Percentiles rank a stretch among this genome's conserved stretches.
Conservation (phyloP, 2,113 vertebrate genomes). For the Gulo gulo region DNA sequence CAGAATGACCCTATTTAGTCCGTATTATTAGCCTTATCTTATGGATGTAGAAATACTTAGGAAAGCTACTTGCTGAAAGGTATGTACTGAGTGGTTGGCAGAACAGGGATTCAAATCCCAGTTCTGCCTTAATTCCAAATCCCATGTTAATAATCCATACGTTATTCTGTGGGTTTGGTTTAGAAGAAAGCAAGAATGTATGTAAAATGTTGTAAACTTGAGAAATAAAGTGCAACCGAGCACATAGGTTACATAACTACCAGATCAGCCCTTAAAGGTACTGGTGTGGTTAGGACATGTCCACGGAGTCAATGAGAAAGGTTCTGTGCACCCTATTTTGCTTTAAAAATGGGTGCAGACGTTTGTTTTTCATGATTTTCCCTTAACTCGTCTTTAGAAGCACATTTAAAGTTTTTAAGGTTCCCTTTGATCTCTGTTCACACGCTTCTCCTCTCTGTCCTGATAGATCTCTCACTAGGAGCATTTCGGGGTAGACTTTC, state of each 20-base stretch:
- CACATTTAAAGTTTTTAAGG: not conserved
- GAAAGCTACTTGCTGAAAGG: not conserved
- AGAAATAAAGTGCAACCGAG: not conserved
- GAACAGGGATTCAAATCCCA: not conserved
- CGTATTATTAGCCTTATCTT: not conserved
- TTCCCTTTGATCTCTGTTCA: not conserved
- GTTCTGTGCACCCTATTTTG: not conserved
- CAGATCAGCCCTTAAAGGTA: not conserved
- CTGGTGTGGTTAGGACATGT: accelerated
- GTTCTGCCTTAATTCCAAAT: not conserved
- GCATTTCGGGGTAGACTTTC: not conserved
- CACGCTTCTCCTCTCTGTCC: not conserved
- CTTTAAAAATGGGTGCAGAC: not conserved
- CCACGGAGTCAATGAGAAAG: too few species aligned
- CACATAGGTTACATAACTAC: not conserved
- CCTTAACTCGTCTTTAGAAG: not conserved
- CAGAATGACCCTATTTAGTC: not conserved
- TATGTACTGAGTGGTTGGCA: not conserved
- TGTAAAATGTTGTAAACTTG: not conserved
- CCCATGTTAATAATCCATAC: not conserved
- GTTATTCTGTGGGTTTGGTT: not conserved
- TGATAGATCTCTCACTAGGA: not conserved
- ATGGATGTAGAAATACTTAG: not conserved
- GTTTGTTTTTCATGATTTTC: not conserved
- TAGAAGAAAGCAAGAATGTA: not conserved